These are phyloP conservation scores for Oscheius myriophilus DNA, from an alignment of 2,888 invertebrate species.

Conservation along the genomic window DNA sequence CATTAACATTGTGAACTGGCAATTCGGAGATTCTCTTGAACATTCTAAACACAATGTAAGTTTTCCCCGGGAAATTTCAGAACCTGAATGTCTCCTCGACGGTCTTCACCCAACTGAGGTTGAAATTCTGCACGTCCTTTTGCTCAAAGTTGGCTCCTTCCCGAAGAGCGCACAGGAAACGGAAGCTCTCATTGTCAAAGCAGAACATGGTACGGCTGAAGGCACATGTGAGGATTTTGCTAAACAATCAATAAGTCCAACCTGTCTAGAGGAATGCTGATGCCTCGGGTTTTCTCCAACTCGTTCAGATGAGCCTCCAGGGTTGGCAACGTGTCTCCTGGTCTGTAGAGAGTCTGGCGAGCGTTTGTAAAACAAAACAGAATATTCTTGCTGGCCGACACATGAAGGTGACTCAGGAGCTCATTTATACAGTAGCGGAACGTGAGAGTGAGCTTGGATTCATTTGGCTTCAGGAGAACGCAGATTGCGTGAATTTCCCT, in stretches of 20 bases:
- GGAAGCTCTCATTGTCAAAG: slow-evolving; percentile 50
- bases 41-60: background rate
- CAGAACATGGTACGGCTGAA: slow-evolving; percentile 37
- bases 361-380: slow-evolving; percentile 59
- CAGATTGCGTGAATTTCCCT: slow-evolving; percentile 15
- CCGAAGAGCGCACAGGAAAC: slow-evolving; percentile 38
- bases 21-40: slow-evolving; percentile 8
- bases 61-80: background rate
- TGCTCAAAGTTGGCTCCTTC: slow-evolving; percentile 13
- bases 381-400: slow-evolving; percentile 52
- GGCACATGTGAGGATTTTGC: background rate
- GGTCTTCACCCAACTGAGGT: slow-evolving; percentile 35
- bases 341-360: slow-evolving; percentile 27
- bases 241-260: slow-evolving; percentile 5
- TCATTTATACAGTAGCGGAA: slow-evolving; percentile 59
- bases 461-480: slow-evolving; percentile 45
- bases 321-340: slow-evolving; percentile 31
- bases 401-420: slow-evolving; percentile 52
- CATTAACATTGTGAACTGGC: slow-evolving; percentile 5
- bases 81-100: slow-evolving; percentile 33
- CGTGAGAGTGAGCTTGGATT: slow-evolving; percentile 31
- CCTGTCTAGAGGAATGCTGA: slow-evolving; percentile 21
- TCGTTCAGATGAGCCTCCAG: slow-evolving; percentile 24
- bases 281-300: slow-evolving; percentile 12
- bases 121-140: slow-evolving; percentile 18